phyloP scores from a whole-genome alignment of 2,797 vertebrate genomes.

The Rousettus madagascariensis region DNA sequence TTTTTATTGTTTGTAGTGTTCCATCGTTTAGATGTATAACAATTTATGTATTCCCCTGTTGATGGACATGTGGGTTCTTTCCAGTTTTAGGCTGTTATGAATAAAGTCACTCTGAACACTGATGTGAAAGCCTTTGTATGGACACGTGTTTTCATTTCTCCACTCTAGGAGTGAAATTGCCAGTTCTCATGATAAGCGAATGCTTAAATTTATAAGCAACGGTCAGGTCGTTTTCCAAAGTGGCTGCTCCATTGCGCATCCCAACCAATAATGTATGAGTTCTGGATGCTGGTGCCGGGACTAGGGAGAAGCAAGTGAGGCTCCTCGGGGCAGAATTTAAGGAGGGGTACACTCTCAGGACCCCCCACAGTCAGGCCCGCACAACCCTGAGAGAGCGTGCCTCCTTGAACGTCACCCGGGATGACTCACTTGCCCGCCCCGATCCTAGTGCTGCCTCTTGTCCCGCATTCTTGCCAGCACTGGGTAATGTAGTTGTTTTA shows the following conservation, averaged over 20 bases:
- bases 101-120: background rate
- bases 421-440: background rate
- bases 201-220: background rate
- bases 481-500: background rate
- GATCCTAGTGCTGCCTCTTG: background rate
- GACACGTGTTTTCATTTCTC: background rate
- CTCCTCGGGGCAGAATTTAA: background rate
- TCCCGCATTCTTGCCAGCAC: too few relatives aligned
- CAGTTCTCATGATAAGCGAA: background rate
- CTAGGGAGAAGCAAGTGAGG: too few relatives aligned
- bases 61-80: background rate
- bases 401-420: background rate
- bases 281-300: background rate
- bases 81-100: background rate
- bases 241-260: background rate
- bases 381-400: background rate
- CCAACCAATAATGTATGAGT: accelerated
- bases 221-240: background rate
- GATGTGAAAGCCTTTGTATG: background rate
- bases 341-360: background rate
- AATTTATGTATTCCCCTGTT: background rate
- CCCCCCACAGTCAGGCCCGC: accelerated
- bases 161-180: background rate
- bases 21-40: accelerated
- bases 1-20: background rate